A percentile compares a stretch with the other conserved stretches of the same genome.
Evolutionary conservation across 2,797 vertebrate genomes (phyloP).

Genomic region (Cirrhinus molitorella): DNA sequence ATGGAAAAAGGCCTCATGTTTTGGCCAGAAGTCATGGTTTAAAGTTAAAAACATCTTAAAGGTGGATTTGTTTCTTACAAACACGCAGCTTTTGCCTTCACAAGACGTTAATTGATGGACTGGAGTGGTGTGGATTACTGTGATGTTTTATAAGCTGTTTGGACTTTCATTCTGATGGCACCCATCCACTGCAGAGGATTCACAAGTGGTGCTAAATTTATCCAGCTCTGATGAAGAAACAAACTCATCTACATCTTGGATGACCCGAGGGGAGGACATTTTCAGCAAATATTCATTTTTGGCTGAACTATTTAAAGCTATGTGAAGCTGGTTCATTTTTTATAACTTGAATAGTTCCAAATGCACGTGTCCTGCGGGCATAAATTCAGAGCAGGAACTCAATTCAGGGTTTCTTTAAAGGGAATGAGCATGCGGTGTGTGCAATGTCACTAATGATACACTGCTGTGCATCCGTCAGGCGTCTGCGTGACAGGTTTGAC

Average conservation of each 20-base stretch:
- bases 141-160: not conserved
- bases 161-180: not conserved
- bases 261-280: not conserved
- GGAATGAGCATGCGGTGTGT: slow-evolving; percentile 20
- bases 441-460: slow-evolving; percentile 56
- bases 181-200: not conserved
- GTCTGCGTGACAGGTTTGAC: slow-evolving; percentile 68
- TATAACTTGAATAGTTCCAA: not conserved
- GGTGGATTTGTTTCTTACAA: not conserved
- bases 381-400: slow-evolving; percentile 12
- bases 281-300: not conserved
- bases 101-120: not conserved
- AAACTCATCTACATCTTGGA: not conserved
- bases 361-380: not conserved
- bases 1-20: not conserved
- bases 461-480: slow-evolving; percentile 68
- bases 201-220: not conserved
- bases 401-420: slow-evolving; percentile 1
- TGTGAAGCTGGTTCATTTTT: not conserved
- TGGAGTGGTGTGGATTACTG: not conserved
- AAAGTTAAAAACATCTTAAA: not conserved
- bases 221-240: not conserved
- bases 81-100: not conserved
- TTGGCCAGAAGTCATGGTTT: not conserved
- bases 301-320: not conserved